phyloP scores from a whole-genome alignment of 2,888 invertebrate species.

The Aleiodes leptofemur region DNA sequence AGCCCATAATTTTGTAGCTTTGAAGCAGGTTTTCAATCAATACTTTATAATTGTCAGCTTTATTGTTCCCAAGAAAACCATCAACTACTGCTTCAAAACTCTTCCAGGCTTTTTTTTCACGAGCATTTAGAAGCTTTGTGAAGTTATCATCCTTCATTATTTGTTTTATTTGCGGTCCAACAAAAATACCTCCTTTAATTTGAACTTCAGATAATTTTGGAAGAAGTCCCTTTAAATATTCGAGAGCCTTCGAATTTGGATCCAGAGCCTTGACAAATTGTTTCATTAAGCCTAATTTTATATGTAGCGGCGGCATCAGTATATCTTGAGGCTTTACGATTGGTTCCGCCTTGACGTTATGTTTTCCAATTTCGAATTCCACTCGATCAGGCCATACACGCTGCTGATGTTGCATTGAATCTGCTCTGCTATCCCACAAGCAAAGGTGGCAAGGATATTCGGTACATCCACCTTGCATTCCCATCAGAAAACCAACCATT shows the following conservation, averaged over 20 bases:
- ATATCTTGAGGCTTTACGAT: constrained; percentile 36
- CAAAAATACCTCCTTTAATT: constrained; percentile 61
- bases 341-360: constrained; percentile 33
- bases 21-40: constrained; percentile 54
- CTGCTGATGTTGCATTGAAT: constrained; percentile 52
- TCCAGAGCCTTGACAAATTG: constrained; percentile 55
- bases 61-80: constrained; percentile 59
- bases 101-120: constrained; percentile 47
- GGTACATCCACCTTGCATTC: constrained; percentile 54
- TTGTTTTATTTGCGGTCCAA: constrained; percentile 59
- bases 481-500: constrained; percentile 60
- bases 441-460: constrained; percentile 61
- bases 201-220: no score
- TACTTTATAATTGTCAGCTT: constrained; percentile 59
- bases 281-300: constrained; percentile 61
- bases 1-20: constrained; percentile 54
- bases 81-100: constrained; percentile 48
- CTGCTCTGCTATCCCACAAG: constrained; percentile 57
- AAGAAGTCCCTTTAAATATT: constrained; percentile 45
- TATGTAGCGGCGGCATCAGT: constrained; percentile 42
- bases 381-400: background rate
- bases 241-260: constrained; percentile 43
- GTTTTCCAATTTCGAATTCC: background rate
- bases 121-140: constrained; percentile 47
- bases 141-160: constrained; percentile 55